Conservation (phyloP, 2,797 vertebrate genomes). For the Fundulus diaphanus region DNA sequence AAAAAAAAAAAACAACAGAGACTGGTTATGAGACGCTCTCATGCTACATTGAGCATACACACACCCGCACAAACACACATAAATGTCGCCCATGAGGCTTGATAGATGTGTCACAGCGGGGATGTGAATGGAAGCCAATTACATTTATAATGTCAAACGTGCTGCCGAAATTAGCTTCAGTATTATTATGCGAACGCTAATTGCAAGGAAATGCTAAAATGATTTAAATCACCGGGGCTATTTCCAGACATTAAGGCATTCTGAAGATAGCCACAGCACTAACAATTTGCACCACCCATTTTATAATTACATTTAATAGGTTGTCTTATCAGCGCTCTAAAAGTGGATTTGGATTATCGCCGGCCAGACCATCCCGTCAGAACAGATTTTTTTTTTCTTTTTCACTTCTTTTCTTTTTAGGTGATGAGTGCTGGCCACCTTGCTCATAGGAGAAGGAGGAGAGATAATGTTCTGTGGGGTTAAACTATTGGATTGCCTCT, state of each 20-base stretch:
- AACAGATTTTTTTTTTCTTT: conserved; percentile 67
- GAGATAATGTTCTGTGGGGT: conserved; percentile 80
- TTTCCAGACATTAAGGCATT: conserved; percentile 82
- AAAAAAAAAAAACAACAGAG: conserved; percentile 61
- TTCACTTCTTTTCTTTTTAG: conserved; percentile 47
- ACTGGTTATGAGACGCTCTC: conserved; percentile 83
- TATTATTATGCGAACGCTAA: conserved; percentile 82
- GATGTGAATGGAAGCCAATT: conserved; percentile 95
- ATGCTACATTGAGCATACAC: conserved; percentile 37
- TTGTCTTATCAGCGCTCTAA: conserved; percentile 80
- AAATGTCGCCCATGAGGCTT: conserved; percentile 86
- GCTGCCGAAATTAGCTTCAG: conserved; percentile 89
- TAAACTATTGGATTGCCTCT: conserved; percentile 81
- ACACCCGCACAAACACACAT: conserved; percentile 52
- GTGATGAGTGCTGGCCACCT: conserved; percentile 67
- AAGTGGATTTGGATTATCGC: conserved; percentile 82
- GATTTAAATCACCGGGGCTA: conserved; percentile 81
- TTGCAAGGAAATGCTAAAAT: conserved; percentile 83
- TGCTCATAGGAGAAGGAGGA: conserved; percentile 57
- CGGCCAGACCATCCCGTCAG: conserved; percentile 68
- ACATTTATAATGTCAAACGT: conserved; percentile 99
- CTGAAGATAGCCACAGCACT: conserved; percentile 78
- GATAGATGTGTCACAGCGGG: conserved; percentile 93
- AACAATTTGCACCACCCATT: conserved; percentile 77
- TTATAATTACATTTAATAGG: conserved; percentile 85